phyloP scores from a whole-genome alignment of 2,888 invertebrate species.

The Leptogaster cylindrica region DNA sequence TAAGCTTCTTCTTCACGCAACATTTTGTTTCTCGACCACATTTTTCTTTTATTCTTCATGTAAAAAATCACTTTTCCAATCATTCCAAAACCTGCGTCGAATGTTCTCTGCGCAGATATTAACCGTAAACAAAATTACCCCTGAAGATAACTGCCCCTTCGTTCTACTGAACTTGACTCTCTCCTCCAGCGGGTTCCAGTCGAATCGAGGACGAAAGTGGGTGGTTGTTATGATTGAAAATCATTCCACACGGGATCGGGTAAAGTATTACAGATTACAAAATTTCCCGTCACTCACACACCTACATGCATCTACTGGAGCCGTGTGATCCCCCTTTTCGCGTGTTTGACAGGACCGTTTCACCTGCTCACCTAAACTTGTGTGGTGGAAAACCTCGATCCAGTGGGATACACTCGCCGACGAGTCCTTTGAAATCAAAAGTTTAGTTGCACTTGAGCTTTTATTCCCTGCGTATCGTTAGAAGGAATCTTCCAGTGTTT shows the following conservation, averaged over 20 bases:
- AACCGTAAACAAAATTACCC: conserved; percentile 45
- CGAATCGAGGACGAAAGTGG: conserved; percentile 29
- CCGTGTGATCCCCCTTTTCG: too few relatives aligned
- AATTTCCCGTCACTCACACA: conserved; percentile 17
- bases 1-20: conserved; percentile 1
- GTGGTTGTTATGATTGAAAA: conserved; percentile 44
- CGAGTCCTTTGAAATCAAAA: conserved; percentile 44
- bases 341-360: background rate
- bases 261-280: conserved; percentile 22
- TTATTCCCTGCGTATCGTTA: conserved; percentile 52
- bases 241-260: conserved; percentile 19
- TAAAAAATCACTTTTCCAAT: background rate
- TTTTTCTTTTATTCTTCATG: background rate
- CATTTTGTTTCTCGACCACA: background rate
- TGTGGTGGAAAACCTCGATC: conserved; percentile 18
- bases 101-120: conserved; percentile 31
- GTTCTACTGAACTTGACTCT: conserved; percentile 35
- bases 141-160: background rate
- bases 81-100: conserved; percentile 42
- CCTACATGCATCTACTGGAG: background rate
- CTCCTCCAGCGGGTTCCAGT: conserved; percentile 24
- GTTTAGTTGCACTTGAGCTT: conserved; percentile 61
- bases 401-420: conserved; percentile 18
- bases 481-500: conserved; percentile 27
- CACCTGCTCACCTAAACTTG: conserved; percentile 8